Base-by-base conservation (phyloP, 2,888 invertebrate genomes). In the Belgica antarctica region DNA sequence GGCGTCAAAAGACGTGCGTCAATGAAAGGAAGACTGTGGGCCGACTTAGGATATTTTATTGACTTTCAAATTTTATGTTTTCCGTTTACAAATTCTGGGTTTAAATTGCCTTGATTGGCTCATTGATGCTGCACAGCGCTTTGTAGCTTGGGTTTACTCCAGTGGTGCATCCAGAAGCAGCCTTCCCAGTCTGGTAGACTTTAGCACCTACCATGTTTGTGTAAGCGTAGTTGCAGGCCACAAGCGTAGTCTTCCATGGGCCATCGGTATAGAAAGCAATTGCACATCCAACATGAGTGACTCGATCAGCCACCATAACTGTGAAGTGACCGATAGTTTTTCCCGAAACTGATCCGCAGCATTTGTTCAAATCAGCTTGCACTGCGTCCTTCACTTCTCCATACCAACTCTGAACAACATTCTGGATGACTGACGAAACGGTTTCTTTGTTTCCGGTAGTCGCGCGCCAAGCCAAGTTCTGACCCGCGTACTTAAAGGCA, bases 271-370 rank as follows among this genome's bases (percentile, higher is more conserved):
- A 78, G 1, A 77, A 76, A 72, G 78, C 75, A 73, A 78, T 75
- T 24, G 79, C 78, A 72, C 79, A 80, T 22, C 80, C 80, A 2
- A 79, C 77, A 71, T 79, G 77, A 2, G 77, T 78, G 69, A 78
- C 78, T 0, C 78, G 75, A 72, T 79, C 80, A 47, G 77, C 74
- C 1, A 79, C 77, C 1, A 78, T 75, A 31, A 77, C 78, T 8
- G 77, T 78, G 74, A 80, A 80, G 70, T 80, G 80, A 0, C 80
- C 80, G 41, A 79, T 79, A 70, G 75, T 73, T 34, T 78, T 77
- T 4, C 80, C 79, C 61, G 19, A 70, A 65, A 57, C 22, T 8
- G 46, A n/a, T 1, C 24, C 31, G 1, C 27, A 25, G 12, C 24
- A 70, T 8, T 34, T 24, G 12, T 61, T 28, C 1, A 70, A 41